phyloP scores from a whole-genome alignment of 1,140 invertebrate species.

The Uloborus diversus region DNA sequence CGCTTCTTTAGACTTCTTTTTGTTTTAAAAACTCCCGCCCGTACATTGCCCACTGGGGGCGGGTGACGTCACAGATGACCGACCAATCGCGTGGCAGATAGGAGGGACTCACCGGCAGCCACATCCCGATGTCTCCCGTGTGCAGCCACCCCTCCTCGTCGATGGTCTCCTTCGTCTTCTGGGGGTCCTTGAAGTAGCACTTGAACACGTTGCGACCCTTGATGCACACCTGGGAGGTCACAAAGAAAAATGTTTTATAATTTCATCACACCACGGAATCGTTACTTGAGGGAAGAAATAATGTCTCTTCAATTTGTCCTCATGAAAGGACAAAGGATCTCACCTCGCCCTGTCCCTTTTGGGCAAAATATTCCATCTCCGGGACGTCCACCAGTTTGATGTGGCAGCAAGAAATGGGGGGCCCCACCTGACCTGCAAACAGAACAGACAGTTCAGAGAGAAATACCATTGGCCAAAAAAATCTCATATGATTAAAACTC shows the following conservation, averaged over 20 bases:
- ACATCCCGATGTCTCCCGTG: conserved; percentile 93
- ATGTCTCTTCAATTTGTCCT: neutral
- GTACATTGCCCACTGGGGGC: too few relatives aligned
- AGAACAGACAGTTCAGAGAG: too few relatives aligned
- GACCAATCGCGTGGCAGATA: too few relatives aligned
- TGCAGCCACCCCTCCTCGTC: conserved; percentile 93
- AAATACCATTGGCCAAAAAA: too few relatives aligned
- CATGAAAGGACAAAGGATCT: neutral
- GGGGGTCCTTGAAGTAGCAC: conserved; percentile 90
- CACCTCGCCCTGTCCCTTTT: conserved; percentile 79
- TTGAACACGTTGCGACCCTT: conserved; percentile 66
- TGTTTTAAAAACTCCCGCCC: too few relatives aligned
- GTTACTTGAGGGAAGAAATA: neutral
- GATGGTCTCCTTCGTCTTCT: conserved; percentile 85
- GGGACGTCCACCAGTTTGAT: conserved; percentile 95
- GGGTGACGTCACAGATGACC: too few relatives aligned
- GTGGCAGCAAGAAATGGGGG: conserved; percentile 90
- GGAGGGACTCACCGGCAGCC: conserved; percentile 67
- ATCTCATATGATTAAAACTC: too few relatives aligned
- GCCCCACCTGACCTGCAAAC: conserved; percentile 79
- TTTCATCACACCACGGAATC: neutral
- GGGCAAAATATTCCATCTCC: conserved; percentile 96
- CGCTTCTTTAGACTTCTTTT: too few relatives aligned
- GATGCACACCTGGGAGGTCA: conserved; percentile 70
- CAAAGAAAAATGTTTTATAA: neutral